Evolutionary conservation across 2,797 vertebrate genomes (phyloP).

Genomic region (Hephaestus fuliginosus): DNA sequence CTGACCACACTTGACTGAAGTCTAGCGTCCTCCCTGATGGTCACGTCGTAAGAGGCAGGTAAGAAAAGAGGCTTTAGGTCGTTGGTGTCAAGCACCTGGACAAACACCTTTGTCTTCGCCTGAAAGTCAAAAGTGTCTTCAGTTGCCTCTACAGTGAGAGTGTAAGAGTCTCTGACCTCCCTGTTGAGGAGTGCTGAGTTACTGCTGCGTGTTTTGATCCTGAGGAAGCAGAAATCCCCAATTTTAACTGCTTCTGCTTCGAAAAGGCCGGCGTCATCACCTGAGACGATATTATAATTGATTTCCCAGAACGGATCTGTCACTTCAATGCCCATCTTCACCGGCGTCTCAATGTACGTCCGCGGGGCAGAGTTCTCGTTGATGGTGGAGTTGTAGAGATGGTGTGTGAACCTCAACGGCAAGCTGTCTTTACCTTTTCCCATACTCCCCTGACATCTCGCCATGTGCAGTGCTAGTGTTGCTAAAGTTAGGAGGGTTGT

Average conservation of each 20-base stretch:
- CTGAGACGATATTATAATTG: conserved; percentile 89
- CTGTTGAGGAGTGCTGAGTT: conserved; percentile 93
- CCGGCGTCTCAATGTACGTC: conserved; percentile 90
- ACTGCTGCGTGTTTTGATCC: conserved; percentile 92
- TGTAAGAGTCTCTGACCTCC: conserved; percentile 93
- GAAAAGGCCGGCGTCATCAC: conserved; percentile 90
- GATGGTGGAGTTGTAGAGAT: conserved; percentile 93
- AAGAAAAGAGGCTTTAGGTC: conserved; percentile 98
- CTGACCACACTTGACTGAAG: conserved; percentile 88
- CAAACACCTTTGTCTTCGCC: conserved; percentile 90
- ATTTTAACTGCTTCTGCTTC: conserved; percentile 89
- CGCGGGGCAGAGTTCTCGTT: conserved; percentile 95
- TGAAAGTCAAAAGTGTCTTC: conserved; percentile 87
- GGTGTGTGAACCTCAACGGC: conserved; percentile 90
- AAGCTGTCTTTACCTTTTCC: conserved; percentile 83
- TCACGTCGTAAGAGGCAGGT: conserved; percentile 93
- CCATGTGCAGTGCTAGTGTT: conserved; percentile 72
- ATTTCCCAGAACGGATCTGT: conserved; percentile 87
- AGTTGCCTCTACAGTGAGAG: conserved; percentile 90
- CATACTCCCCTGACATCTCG: conserved; percentile 72
- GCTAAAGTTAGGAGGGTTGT: conserved; percentile 60
- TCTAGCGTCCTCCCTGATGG: conserved; percentile 89
- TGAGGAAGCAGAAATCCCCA: conserved; percentile 96
- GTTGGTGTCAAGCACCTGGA: conserved; percentile 94
- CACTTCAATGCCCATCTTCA: conserved; percentile 93